Conservation (phyloP, 2,113 vertebrate genomes). For the Catharus fuscescens region DNA sequence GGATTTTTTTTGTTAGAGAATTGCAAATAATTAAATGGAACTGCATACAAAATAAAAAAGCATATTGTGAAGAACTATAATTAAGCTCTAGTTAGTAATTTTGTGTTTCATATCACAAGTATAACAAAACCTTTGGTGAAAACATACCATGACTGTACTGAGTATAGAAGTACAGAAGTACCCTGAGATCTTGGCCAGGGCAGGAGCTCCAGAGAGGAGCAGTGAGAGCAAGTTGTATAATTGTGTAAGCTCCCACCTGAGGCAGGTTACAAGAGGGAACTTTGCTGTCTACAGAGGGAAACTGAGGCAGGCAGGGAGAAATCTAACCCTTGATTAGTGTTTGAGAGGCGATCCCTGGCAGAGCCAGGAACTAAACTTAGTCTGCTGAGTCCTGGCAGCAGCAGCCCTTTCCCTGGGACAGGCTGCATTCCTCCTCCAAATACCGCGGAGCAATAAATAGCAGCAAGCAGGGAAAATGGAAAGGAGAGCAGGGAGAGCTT, state of each 20-base stretch:
- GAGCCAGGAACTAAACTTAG: background rate
- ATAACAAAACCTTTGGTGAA: background rate
- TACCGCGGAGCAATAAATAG: slow-evolving; percentile 19
- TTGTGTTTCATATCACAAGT: background rate
- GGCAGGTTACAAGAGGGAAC: background rate
- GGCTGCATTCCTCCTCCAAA: slow-evolving; percentile 30
- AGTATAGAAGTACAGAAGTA: background rate
- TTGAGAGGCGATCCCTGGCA: background rate
- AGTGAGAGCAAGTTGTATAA: background rate
- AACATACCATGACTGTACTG: background rate
- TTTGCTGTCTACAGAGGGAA: background rate
- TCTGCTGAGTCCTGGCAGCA: background rate
- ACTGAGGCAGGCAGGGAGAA: background rate
- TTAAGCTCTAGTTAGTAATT: background rate
- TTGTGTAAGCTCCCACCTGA: background rate
- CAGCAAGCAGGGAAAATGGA: background rate
- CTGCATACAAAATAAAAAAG: background rate
- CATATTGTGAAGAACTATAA: background rate
- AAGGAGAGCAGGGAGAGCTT: background rate
- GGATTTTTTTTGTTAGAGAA: background rate
- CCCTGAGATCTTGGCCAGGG: rapidly evolving
- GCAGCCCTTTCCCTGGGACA: background rate
- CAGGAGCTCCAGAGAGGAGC: background rate
- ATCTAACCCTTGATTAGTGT: background rate
- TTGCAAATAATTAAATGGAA: background rate